Conservation (phyloP, 2,797 vertebrate species). For the Crenichthys baileyi region DNA sequence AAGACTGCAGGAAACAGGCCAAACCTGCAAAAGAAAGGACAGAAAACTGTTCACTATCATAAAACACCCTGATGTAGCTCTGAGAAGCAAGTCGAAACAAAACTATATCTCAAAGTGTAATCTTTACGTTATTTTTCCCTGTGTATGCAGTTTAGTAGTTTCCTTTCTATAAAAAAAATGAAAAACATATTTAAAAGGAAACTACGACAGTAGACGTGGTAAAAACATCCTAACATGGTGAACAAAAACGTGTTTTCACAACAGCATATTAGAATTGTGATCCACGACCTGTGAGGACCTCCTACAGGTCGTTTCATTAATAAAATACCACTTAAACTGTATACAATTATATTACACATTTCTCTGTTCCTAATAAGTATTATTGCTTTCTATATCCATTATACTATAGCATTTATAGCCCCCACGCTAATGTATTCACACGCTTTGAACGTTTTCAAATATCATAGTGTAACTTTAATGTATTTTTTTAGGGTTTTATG, state of each 20-base stretch:
- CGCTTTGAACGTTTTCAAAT: background rate
- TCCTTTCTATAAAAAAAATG: background rate
- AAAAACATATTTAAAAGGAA: background rate
- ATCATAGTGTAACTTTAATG: background rate
- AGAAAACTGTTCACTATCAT: background rate
- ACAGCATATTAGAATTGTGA: background rate
- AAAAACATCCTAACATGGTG: background rate
- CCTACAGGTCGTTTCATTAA: background rate
- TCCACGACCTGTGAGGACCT: background rate
- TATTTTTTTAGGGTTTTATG: background rate
- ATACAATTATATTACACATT: background rate
- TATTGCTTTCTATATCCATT: background rate
- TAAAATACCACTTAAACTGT: background rate
- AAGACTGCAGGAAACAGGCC: constrained; percentile 96
- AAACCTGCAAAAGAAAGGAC: constrained; percentile 81
- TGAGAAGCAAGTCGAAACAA: background rate
- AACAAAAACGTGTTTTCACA: background rate
- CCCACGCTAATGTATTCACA: background rate
- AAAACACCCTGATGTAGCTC: background rate
- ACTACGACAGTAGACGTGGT: background rate
- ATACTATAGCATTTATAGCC: background rate
- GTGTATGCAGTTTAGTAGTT: background rate
- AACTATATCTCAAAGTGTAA: background rate
- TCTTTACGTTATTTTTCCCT: background rate
- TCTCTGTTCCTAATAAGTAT: background rate